These are phyloP conservation scores for Carollia perspicillata DNA, from an alignment of 2,113 vertebrate genomes.

Conservation along the genomic window DNA sequence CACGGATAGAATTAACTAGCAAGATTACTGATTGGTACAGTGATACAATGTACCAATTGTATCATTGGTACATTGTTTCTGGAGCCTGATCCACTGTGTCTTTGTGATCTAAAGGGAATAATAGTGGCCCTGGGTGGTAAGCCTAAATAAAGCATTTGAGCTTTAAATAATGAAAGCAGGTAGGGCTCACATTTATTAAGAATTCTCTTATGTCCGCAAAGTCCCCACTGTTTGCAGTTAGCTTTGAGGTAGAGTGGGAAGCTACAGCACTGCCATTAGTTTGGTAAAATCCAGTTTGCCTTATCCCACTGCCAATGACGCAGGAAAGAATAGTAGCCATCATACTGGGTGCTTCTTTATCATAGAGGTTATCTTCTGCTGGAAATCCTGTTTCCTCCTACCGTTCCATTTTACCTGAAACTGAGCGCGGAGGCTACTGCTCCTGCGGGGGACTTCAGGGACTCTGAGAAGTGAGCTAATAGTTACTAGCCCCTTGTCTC, in stretches of 20 bases:
- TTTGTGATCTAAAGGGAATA: conserved; percentile 12
- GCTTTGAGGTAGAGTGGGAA: neutral
- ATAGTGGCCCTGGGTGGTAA: neutral
- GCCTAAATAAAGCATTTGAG: neutral
- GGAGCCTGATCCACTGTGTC: neutral
- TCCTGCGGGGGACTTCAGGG: neutral
- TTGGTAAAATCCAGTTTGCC: neutral
- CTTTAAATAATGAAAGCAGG: conserved; percentile 5
- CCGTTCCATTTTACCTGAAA: neutral
- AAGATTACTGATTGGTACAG: neutral
- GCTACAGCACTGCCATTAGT: neutral
- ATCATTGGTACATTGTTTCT: neutral
- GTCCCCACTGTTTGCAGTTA: neutral
- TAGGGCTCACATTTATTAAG: conserved; percentile 14
- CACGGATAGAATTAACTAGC: neutral
- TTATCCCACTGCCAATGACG: neutral
- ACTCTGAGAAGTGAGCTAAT: neutral
- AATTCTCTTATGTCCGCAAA: neutral
- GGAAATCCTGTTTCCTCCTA: neutral
- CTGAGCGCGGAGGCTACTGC: neutral
- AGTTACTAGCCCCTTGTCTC: neutral
- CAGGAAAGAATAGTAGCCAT: neutral
- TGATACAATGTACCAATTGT: neutral
- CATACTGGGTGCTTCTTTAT: neutral
- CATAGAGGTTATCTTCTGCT: neutral